Evolutionary conservation across 1,140 invertebrate species (phyloP), one percentile per base, ranked within the genome.

Genomic region (Zaprionus davidi): DNA sequence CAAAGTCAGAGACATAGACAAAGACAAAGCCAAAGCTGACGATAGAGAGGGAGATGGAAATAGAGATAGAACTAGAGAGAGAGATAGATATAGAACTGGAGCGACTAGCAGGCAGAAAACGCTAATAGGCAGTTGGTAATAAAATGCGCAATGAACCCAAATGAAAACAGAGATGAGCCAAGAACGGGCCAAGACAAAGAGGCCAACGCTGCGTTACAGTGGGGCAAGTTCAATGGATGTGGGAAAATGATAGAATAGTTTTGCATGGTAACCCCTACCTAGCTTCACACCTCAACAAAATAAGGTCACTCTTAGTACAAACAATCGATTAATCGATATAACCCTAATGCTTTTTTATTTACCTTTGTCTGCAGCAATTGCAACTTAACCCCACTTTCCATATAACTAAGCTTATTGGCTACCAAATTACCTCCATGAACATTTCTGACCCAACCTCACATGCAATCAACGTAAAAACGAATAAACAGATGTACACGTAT

Each of bases 151-250:
- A 51, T 62, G 58, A 71, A 38, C 60, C 44, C 53, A 34, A 74
- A 63, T 49, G 31, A 65, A 49, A 71, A 66, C 41, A 49, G 22
- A 71, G 60, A 65, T 71, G 55, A 62, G 71, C 38, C 31, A 31
- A 63, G 66, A 44, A 44, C n/a, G 2, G 49, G 58, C 26, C 57
- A 44, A 66, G 53, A 31, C 11, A 26, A 69, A 46, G 36, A 28
- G 4, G 49, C 51, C 59, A 64, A 72, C 60, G 22, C 24, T 20
- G 55, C 55, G 5, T 7, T n/a, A 86, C 84, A 80, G 72, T 88
- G 84, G 49, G 12, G 9, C 69, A 5, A 70, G 34, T 46, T 13
- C 20, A n/a, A 36, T 41, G 22, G 26, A 12, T 53, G 55, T 44
- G 9, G 20, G 13, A 3, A 56, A 15, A 53, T 22, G 0, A 11